Percentiles rank a stretch among this genome's conserved stretches.
Conservation (phyloP, 92 coral and sea anemone genomes). For the Palythoa grandis region DNA sequence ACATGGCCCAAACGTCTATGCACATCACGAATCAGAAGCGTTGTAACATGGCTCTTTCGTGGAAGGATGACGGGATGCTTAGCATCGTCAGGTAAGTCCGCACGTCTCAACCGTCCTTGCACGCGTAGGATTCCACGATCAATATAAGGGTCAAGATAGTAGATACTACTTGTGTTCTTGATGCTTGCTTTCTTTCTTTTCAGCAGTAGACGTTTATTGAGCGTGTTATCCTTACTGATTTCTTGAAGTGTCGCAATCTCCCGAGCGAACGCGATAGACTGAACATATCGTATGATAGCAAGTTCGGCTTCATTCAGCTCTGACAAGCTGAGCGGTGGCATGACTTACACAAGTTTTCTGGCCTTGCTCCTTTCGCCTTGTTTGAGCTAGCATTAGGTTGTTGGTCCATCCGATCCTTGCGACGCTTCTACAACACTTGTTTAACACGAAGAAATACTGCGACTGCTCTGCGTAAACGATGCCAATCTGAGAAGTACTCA, state of each 20-base stretch:
- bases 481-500: conserved; percentile 54
- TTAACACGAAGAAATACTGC: conserved; percentile 56
- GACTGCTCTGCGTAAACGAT: conserved; percentile 55
- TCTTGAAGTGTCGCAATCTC: conserved; percentile 41
- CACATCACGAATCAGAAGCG: conserved; percentile 47
- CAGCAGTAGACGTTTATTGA: conserved; percentile 17
- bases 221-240: conserved; percentile 7
- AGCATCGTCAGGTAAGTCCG: conserved; percentile 62
- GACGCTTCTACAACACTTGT: conserved; percentile 37
- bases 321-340: conserved; percentile 47
- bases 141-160: conserved; percentile 65
- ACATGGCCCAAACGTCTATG: conserved; percentile 64
- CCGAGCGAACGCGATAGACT: conserved; percentile 46
- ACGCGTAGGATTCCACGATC: conserved; percentile 63
- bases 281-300: conserved; percentile 48
- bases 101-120: conserved; percentile 70
- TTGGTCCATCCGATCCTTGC: conserved; percentile 29
- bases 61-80: conserved; percentile 67
- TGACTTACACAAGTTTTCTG: conserved; percentile 5
- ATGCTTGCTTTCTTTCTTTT: conserved; percentile 39
- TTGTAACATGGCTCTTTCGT: conserved; percentile 62
- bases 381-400: conserved; percentile 21
- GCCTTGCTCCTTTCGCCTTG: conserved; percentile 4
- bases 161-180: conserved; percentile 53
- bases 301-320: conserved; percentile 57